Percentiles rank a stretch among this genome's conserved stretches.
These are phyloP conservation scores for Ricordea florida DNA, from an alignment of 92 coral and sea anemone species.

Conservation along the genomic window DNA sequence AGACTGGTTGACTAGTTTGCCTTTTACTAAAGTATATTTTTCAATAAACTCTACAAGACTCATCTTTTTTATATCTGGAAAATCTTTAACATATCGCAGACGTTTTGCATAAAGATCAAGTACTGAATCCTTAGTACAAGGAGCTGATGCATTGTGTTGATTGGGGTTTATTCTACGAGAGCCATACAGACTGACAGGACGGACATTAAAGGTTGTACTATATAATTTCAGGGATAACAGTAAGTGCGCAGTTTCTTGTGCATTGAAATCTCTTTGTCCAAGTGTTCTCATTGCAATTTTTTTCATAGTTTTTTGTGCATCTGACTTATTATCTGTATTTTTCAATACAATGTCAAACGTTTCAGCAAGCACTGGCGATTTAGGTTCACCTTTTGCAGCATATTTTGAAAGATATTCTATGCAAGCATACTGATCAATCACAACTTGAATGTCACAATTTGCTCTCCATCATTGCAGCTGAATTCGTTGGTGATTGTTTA, in stretches of 20 bases:
- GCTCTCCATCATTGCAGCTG: too few species aligned
- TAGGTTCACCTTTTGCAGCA: too few species aligned
- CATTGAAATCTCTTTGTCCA: neutral
- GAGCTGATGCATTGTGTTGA: constrained; percentile 4
- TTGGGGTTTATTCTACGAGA: constrained; percentile 36
- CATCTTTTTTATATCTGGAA: constrained; percentile 39
- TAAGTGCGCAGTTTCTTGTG: constrained; percentile 27
- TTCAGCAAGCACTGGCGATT: too few species aligned
- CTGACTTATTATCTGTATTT: too few species aligned
- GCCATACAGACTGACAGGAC: constrained; percentile 48
- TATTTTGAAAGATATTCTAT: too few species aligned
- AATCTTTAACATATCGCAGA: neutral
- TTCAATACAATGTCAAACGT: too few species aligned
- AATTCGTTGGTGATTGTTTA: too few species aligned
- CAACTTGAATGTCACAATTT: too few species aligned
- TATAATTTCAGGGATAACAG: constrained; percentile 23
- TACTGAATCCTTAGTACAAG: constrained; percentile 40
- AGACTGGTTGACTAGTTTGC: constrained; percentile 54
- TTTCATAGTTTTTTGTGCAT: neutral
- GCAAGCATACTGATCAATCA: too few species aligned
- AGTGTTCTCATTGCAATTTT: constrained; percentile 17
- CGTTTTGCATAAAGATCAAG: constrained; percentile 57
- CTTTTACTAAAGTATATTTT: constrained; percentile 25
- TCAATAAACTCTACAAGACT: constrained; percentile 20
- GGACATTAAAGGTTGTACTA: constrained; percentile 39